Conservation (phyloP, 2,113 vertebrate genomes). For the Nannobrachium achirus region DNA sequence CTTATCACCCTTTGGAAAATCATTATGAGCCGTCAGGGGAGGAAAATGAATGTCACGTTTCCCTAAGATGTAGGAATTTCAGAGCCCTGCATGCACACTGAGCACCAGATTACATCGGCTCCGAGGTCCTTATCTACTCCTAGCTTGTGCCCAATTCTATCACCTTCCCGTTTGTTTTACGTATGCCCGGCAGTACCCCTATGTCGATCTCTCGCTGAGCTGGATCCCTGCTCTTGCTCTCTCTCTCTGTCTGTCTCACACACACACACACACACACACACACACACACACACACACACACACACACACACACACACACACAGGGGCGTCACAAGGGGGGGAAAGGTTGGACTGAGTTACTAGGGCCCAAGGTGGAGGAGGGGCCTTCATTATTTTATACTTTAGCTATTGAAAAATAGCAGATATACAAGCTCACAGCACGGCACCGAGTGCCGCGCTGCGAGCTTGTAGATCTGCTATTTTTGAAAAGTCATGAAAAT, state of each 20-base stretch:
- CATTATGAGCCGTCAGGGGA: slow-evolving; percentile 49
- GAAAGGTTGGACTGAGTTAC: too few species aligned
- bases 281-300: too few species aligned
- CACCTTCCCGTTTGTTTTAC: slow-evolving; percentile 35
- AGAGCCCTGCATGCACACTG: neutral
- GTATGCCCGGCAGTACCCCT: slow-evolving; percentile 11
- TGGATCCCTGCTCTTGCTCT: slow-evolving; percentile 41
- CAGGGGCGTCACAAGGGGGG: too few species aligned
- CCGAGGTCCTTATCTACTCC: slow-evolving; percentile 9
- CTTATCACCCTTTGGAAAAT: slow-evolving; percentile 62
- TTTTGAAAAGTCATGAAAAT: too few species aligned
- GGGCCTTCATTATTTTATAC: too few species aligned
- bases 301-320: too few species aligned
- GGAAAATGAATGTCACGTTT: slow-evolving; percentile 50
- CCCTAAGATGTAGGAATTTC: slow-evolving; percentile 16
- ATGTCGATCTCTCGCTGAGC: slow-evolving; percentile 54
- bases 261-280: too few species aligned
- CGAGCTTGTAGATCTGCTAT: too few species aligned
- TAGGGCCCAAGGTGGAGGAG: too few species aligned
- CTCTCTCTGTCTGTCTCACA: neutral
- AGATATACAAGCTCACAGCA: too few species aligned
- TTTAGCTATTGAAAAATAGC: too few species aligned
- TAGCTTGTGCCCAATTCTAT: slow-evolving; percentile 24
- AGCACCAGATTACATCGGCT: slow-evolving; percentile 22
- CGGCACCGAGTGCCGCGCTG: too few species aligned